Base-by-base conservation (phyloP, 2,888 invertebrate species). In the Merodon equestris region DNA sequence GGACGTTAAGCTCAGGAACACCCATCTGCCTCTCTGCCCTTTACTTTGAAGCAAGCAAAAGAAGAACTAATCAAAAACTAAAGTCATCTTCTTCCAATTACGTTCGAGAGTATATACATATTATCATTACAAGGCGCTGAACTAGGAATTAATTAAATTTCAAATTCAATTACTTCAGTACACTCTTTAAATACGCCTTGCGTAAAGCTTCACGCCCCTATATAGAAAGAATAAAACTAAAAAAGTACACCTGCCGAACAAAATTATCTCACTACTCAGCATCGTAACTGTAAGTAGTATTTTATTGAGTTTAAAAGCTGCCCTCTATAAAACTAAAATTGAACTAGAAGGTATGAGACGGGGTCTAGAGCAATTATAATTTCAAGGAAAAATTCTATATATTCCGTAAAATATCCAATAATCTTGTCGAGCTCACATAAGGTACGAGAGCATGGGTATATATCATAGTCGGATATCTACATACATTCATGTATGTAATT, bases 121-220 rank as follows among this genome's bases (percentile, higher is more conserved):
- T 67, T 72, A 72, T 66, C 61, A 61, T 77, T 56, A 53, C 72
- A 77, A 71, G 67, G 76, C 61, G 67, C 61, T 67, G 57, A 61
- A 51, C 72, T 57, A 72, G 61, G 76, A 76, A 76, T 76, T 76
- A 76, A 77, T 77, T 77, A 77, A 77, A 63, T 77, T 77, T 67
- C 51, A 34, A 77, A 77, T 77, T 77, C 76, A 61, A 77, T 77
- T 77, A 77, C 66, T 72, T 47, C 72, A 13, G 48, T 34, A 42
- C 60, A 66, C 57, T 57, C 56, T 56, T 50, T 42, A 47, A 63
- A 47, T 40, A n/a, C 7, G 68, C 12, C 57, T 68, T 68, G 47
- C 36, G 51, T 38, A 47, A 4, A 53, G 34, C 36, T 38, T 7
- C 27, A 27, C 27, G 27, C 27, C 27, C 27, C 27, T 27, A 27